phyloP scores from a whole-genome alignment of 2,888 invertebrate genomes.

The Erebia palarica region DNA sequence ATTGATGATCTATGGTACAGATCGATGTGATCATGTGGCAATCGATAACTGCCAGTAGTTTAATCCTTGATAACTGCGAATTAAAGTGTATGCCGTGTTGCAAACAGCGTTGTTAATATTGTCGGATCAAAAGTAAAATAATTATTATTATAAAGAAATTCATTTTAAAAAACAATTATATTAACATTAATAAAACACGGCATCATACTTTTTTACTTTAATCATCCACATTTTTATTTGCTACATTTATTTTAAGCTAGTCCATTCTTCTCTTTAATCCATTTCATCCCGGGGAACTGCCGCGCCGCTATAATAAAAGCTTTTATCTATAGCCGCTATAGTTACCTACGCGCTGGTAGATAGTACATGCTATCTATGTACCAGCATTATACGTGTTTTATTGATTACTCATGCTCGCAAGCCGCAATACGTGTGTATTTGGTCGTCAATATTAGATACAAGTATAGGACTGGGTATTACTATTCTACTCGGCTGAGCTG shows the following conservation, averaged over 20 bases:
- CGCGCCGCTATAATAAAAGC: background rate
- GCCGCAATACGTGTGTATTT: constrained; percentile 47
- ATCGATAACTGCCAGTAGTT: too few species aligned
- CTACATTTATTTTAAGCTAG: constrained; percentile 11
- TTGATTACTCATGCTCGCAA: constrained; percentile 56
- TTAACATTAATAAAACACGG: too few species aligned
- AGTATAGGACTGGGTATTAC: constrained; percentile 38
- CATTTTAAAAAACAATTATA: too few species aligned
- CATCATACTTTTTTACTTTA: too few species aligned
- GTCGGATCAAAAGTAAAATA: too few species aligned
- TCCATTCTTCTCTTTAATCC: constrained; percentile 27
- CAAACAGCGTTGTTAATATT: too few species aligned
- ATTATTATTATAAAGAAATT: too few species aligned
- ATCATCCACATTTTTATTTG: background rate
- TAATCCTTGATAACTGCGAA: too few species aligned
- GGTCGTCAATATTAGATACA: constrained; percentile 51
- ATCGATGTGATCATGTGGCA: constrained; percentile 56
- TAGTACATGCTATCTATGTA: constrained; percentile 47
- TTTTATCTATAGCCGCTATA: background rate
- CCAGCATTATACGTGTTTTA: constrained; percentile 51
- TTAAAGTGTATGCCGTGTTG: too few species aligned
- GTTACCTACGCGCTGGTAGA: constrained; percentile 29
- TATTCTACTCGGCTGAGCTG: constrained; percentile 35
- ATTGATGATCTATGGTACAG: constrained; percentile 63
- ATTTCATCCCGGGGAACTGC: constrained; percentile 17